Percentiles rank a stretch among this genome's conserved stretches.
Conservation (phyloP, 2,113 vertebrate genomes). For the Toxotes jaculatrix region DNA sequence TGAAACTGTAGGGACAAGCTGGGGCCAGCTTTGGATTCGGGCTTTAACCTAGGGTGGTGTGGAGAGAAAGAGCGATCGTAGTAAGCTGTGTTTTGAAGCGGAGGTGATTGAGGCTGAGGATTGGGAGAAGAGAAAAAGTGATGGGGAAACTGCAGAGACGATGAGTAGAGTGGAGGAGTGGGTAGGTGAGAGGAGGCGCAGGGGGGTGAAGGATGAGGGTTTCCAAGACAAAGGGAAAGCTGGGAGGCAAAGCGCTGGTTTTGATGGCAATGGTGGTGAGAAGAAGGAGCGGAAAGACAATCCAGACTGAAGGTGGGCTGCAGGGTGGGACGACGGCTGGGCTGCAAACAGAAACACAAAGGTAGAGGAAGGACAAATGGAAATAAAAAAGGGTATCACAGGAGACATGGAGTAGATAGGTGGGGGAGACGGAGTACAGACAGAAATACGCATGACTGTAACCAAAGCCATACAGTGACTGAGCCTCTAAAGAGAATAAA, state of each 20-base stretch:
- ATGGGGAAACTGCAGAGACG: slow-evolving; percentile 45
- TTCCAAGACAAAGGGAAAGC: slow-evolving; percentile 72
- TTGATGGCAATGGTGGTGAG: slow-evolving; percentile 67
- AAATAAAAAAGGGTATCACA: slow-evolving; percentile 38
- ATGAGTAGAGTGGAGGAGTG: slow-evolving; percentile 45
- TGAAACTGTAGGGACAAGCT: slow-evolving; percentile 9
- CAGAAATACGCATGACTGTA: not conserved
- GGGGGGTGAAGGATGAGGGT: slow-evolving; percentile 52
- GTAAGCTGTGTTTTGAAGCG: slow-evolving; percentile 15
- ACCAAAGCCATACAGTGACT: slow-evolving; percentile 29
- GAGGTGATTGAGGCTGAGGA: slow-evolving; percentile 19
- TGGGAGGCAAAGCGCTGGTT: slow-evolving; percentile 75
- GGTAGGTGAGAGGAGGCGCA: slow-evolving; percentile 51
- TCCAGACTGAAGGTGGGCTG: slow-evolving; percentile 76
- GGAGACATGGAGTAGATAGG: slow-evolving; percentile 12
- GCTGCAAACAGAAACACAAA: slow-evolving; percentile 77
- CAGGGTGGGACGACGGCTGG: slow-evolving; percentile 66
- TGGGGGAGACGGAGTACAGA: slow-evolving; percentile 26
- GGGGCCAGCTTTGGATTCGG: slow-evolving; percentile 15
- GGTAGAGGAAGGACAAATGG: slow-evolving; percentile 54
- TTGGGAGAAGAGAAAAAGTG: slow-evolving; percentile 32
- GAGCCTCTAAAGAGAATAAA: not conserved
- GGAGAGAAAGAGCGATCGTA: slow-evolving; percentile 35
- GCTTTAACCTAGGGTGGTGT: slow-evolving; percentile 11
- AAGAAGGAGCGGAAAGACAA: slow-evolving; percentile 67